Evolutionary conservation across 2,797 vertebrate species (phyloP), one percentile per base, ranked within the genome.

Genomic region (Echeneis naucrates): DNA sequence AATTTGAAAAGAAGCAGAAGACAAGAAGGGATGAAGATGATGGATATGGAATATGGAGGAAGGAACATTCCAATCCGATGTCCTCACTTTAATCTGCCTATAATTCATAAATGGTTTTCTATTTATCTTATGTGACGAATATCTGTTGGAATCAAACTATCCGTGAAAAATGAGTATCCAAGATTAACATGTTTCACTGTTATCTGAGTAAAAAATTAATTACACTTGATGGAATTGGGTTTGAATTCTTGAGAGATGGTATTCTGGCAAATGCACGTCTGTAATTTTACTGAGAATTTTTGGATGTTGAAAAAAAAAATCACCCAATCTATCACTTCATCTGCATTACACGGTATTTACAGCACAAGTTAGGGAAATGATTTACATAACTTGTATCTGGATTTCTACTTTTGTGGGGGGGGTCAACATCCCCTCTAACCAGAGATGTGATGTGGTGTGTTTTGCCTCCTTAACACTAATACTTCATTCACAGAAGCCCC

Each of bases 31-130:
- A 30, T 11, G 44, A 58, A 30, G 32, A 45, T 16, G 3, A 12
- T 19, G 26, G 47, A 38, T 37, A 27, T 1, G 21, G 8, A 51
- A 38, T 37, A 27, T 1, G 21, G 8, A 13, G 17, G 23, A 13
- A 21, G 48, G 32, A 63, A 57, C 60, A 82, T 73, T 85, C 67
- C 58, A 17, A 51, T 68, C 32, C 16, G 19, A n/a, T 47, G 42
- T 60, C 61, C 52, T 71, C 54, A 53, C 51, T 75, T 72, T 66
- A 38, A 66, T 77, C 45, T 57, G 4, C 1, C 23, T 23, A 1
- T 57, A 40, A 81, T 82, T 83, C 72, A 78, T 68, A 21, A 68
- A 52, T 59, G 27, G 30, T 23, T 16, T 52, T 53, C 59, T 72
- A 21, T 67, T 69, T 63, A 51, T 68, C 26, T 68, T 2, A n/a